These are phyloP conservation scores for Spialia ferax DNA, from an alignment of 2,888 invertebrate species.

Conservation along the genomic window DNA sequence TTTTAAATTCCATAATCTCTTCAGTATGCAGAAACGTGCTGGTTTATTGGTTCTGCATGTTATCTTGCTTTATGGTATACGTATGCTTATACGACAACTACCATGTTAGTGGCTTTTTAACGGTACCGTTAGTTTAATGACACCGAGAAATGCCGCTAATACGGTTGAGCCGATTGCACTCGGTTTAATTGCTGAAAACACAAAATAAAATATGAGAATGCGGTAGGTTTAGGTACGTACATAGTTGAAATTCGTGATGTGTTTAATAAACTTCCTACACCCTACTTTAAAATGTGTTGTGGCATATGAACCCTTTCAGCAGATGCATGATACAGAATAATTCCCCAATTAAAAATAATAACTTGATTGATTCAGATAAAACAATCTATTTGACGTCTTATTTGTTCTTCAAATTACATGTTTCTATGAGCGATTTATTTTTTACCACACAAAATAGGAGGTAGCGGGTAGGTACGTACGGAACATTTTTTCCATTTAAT, in stretches of 20 bases:
- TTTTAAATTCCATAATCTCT: constrained; percentile 54
- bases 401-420: constrained; percentile 71
- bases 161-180: background rate
- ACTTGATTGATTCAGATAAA: constrained; percentile 72
- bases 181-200: background rate
- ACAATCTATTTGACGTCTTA: constrained; percentile 78
- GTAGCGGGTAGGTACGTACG: constrained; percentile 48
- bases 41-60: constrained; percentile 24
- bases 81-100: background rate
- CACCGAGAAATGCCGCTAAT: constrained; percentile 1
- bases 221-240: background rate
- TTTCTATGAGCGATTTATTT: constrained; percentile 54
- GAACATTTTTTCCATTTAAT: constrained; percentile 49
- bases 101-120: constrained; percentile 12
- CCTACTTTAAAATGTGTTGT: background rate
- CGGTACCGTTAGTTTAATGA: constrained; percentile 12
- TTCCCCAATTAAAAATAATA: constrained; percentile 75
- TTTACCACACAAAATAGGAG: constrained; percentile 50
- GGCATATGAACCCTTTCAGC: constrained; percentile 49
- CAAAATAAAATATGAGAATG: background rate
- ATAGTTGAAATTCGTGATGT: background rate
- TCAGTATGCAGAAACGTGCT: constrained; percentile 26
- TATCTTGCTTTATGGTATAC: constrained; percentile 19
- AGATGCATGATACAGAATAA: constrained; percentile 60
- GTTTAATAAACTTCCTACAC: background rate